Percentiles rank a stretch among this genome's conserved stretches.
phyloP scores from a whole-genome alignment of 2,888 invertebrate species.

The Aphodius sticticus region DNA sequence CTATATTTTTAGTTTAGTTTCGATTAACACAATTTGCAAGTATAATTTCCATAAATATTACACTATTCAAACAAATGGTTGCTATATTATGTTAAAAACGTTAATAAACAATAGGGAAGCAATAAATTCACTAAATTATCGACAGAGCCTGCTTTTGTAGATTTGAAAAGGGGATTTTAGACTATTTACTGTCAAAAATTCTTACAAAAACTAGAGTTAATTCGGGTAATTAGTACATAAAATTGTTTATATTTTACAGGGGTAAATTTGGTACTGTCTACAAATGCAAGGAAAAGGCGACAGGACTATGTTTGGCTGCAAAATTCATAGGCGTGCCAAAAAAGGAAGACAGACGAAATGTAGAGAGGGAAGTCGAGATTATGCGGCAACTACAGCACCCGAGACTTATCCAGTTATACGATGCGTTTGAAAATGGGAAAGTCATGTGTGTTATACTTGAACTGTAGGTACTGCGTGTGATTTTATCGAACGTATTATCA shows the following conservation, averaged over 20 bases:
- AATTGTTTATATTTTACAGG: constrained; percentile 63
- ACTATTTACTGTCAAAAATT: too few species aligned
- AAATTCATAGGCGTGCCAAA: constrained; percentile 89
- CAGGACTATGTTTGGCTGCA: constrained; percentile 85
- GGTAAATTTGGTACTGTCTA: constrained; percentile 98
- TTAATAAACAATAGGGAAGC: too few species aligned
- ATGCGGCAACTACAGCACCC: constrained; percentile 96
- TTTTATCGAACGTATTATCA: not conserved
- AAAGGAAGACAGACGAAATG: constrained; percentile 88
- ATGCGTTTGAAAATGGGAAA: constrained; percentile 93
- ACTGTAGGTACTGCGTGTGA: constrained; percentile 69
- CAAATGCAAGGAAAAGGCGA: constrained; percentile 85
- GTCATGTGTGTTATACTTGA: constrained; percentile 97
- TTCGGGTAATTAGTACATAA: too few species aligned
- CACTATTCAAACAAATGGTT: too few species aligned
- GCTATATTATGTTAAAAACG: too few species aligned
- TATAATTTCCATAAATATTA: too few species aligned
- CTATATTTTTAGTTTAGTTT: too few species aligned
- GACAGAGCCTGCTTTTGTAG: too few species aligned
- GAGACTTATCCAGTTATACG: constrained; percentile 95
- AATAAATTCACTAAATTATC: too few species aligned
- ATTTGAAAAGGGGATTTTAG: too few species aligned
- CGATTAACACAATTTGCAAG: too few species aligned
- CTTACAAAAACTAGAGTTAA: too few species aligned
- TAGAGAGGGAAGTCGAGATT: constrained; percentile 95